Evolutionary conservation across 2,888 invertebrate genomes (phyloP), one percentile per base, ranked within the genome.

Genomic region (Holacanthella duospinosa): DNA sequence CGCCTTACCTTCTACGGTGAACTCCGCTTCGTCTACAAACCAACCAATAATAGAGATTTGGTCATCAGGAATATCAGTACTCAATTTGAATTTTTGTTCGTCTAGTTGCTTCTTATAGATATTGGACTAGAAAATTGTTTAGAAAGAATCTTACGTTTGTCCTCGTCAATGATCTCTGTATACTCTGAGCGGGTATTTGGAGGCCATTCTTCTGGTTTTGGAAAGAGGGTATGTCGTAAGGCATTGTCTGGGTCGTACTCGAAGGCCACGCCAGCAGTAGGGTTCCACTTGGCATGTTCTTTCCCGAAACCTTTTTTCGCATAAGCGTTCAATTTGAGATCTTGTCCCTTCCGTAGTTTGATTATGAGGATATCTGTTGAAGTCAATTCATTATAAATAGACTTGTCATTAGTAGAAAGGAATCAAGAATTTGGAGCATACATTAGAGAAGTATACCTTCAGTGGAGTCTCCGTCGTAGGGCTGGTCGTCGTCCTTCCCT

Each of bases 201-300:
- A 0, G 96, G 99, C 96, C 96, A 97, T 78, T 97, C 96, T 74
- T 96, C 95, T 2, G 96, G 95, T 76, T 93, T 95, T 0, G 96
- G 95, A 74, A 82, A 95, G 29, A 94, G 80, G 1, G 99, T 99
- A 75, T 99, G 99, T 48, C 93, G 82, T 85, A 99, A 89, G 0
- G 89, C 81, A 80, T 99, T 99, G 76, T 99, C 99, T 0, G 99
- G 99, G 79, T 99, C 99, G 79, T 99, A 99, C 78, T 99, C 99
- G 79, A 99, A 99, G 60, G 90, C 89, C 1, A 99, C 96, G 48
- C 96, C 96, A 58, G 93, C 92, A 0, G 99, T 99, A 2, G 99
- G 99, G 80, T 97, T 99, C 99, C 99, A 99, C 78, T 99, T 99
- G 0, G 99, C 99, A 80, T 99, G 99, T 77, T 99, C 99, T 76